These are phyloP conservation scores for Zaprionus taronus DNA, from an alignment of 1,140 invertebrate genomes.

Conservation along the genomic window DNA sequence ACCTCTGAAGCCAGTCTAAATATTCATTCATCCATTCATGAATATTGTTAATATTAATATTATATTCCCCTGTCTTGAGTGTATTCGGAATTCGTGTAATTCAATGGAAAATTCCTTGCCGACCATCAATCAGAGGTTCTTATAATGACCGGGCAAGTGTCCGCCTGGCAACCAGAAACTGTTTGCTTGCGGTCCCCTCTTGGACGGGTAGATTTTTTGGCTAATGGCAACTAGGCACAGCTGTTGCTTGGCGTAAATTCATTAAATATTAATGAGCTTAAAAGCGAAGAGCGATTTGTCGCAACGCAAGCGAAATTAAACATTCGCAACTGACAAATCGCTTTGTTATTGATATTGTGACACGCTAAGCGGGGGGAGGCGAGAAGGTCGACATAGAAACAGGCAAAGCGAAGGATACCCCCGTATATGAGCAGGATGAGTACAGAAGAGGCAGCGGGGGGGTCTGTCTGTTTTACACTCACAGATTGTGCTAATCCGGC, in stretches of 20 bases:
- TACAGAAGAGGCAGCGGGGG: background rate
- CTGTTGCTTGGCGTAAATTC: constrained; percentile 57
- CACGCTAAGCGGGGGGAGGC: background rate
- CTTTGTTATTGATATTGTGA: constrained; percentile 38
- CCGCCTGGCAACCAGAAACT: background rate
- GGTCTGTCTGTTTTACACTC: background rate
- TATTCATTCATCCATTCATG: too few relatives aligned
- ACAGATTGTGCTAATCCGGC: constrained; percentile 34
- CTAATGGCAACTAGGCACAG: constrained; percentile 40
- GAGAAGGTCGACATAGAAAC: background rate
- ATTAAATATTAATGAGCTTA: constrained; percentile 77
- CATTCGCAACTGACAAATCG: constrained; percentile 56
- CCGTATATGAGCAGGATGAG: background rate
- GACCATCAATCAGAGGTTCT: constrained; percentile 56
- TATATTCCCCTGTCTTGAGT: background rate
- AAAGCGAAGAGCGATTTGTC: constrained; percentile 66
- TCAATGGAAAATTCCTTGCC: constrained; percentile 16
- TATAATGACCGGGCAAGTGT: constrained; percentile 43
- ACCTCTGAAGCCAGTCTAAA: too few relatives aligned
- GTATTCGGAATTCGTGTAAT: background rate
- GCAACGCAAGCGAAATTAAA: constrained; percentile 38
- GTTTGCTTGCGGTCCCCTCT: constrained; percentile 47
- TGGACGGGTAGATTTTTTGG: constrained; percentile 18
- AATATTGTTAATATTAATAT: too few relatives aligned
- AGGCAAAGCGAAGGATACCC: too few relatives aligned